Base-by-base conservation (phyloP, 2,888 invertebrate species). In the Chironomus tentans region DNA sequence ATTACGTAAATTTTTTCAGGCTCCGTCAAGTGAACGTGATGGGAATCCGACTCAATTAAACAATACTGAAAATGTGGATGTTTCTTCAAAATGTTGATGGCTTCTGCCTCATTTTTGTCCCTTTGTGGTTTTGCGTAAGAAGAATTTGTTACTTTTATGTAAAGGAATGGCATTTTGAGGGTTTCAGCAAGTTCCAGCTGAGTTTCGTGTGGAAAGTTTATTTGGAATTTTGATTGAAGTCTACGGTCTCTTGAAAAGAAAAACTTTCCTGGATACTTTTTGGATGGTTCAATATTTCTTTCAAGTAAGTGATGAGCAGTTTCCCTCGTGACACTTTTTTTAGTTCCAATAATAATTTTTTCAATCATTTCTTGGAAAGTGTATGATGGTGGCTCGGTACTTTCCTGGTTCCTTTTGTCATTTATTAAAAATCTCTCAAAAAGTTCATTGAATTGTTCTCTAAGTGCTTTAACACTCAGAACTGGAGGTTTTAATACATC, bases 11-110 rank as follows among this genome's bases (percentile, higher is more conserved):
- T 82, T 78, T 81, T 81, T 80, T 89, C 86, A 1, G 92, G 90
- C 78, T 89, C 85, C 78, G 89, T 90, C 77, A 93, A 85, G 83
- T 92, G 92, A 21, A 90, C 85, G 81, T 92, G 92, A 84, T 93
- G 93, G 2, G 87, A 65, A 4, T 65, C 87, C 0, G 92, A 92
- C n/a, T 89, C 86, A 0, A 92, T 83, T 77, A 86, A 85, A 76
- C 89, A 86, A 78, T 86, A 85, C 80, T 88, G 87, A 79, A 88
- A 90, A 69, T 87, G 84, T 0, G 83, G 83, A 79, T 88, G 85
- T 76, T 84, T 83, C 76, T 84, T 86, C 28, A 91, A 81, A 10
- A 87, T 80, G 69, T 87, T 85, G 21, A 89, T 79, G 77, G 88
- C 86, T 78, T 87, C 86, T 28, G 88, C 18, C n/a, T 69, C 46